Evolutionary conservation across 2,113 vertebrate species (phyloP).

Genomic region (Rhinogobius similis): DNA sequence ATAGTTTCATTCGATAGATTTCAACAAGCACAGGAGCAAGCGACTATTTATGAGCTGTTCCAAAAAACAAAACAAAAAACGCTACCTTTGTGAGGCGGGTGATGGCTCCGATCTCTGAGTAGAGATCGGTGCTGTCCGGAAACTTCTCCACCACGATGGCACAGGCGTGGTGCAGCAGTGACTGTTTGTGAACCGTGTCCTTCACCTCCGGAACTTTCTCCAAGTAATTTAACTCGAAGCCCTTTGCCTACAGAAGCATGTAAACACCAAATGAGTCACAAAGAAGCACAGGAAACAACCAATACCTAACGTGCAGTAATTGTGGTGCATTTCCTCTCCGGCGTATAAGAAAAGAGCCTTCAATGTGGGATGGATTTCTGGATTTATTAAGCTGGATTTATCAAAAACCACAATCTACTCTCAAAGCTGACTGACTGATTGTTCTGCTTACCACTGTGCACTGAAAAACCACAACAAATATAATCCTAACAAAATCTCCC

Average conservation of each 20-base stretch:
- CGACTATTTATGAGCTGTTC: background rate
- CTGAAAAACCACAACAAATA: slow-evolving; percentile 60
- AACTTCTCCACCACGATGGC: slow-evolving; percentile 96
- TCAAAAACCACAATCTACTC: slow-evolving; percentile 61
- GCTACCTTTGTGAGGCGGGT: slow-evolving; percentile 90
- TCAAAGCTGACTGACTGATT: slow-evolving; percentile 42
- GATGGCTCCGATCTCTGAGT: slow-evolving; percentile 95
- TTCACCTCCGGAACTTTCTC: slow-evolving; percentile 99
- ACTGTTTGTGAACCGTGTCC: slow-evolving; percentile 98
- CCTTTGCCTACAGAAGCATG: slow-evolving; percentile 85
- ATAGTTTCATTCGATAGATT: background rate
- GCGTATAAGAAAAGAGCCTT: slow-evolving; percentile 31
- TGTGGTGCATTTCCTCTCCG: slow-evolving; percentile 60
- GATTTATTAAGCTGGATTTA: slow-evolving; percentile 70
- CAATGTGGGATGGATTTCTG: slow-evolving; percentile 42
- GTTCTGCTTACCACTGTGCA: slow-evolving; percentile 46
- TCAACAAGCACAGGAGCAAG: too few relatives aligned
- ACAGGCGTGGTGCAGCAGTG: slow-evolving; percentile 92
- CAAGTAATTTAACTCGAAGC: slow-evolving; percentile 97
- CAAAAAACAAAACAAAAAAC: background rate
- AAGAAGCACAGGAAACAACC: slow-evolving; percentile 36
- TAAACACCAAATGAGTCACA: slow-evolving; percentile 34
- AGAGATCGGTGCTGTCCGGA: slow-evolving; percentile 95
- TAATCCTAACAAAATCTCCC: slow-evolving; percentile 58
- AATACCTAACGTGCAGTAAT: slow-evolving; percentile 51